A percentile compares a stretch with the other conserved stretches of the same genome.
Conservation (phyloP, 2,888 invertebrate genomes). For the Saturnia pavonia region DNA sequence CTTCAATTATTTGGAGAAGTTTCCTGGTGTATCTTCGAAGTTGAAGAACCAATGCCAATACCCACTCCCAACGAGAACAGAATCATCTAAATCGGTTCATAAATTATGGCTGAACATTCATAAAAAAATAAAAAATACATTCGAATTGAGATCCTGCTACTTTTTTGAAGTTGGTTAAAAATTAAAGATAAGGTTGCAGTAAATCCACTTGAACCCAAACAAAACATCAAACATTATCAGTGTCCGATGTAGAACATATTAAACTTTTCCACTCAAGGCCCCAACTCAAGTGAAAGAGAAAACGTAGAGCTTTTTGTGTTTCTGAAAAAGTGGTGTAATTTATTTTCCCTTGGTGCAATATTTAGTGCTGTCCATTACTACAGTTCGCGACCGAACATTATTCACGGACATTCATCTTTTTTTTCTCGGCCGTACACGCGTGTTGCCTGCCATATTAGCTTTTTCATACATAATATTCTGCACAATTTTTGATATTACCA, state of each 20-base stretch:
- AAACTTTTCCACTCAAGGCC: slow-evolving; percentile 64
- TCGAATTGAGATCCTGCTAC: too few relatives aligned
- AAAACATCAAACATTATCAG: slow-evolving; percentile 36
- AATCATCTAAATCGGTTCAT: too few relatives aligned
- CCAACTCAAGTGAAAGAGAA: slow-evolving; percentile 63
- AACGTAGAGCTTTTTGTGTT: slow-evolving; percentile 76
- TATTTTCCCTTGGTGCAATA: slow-evolving; percentile 80
- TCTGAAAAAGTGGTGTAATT: slow-evolving; percentile 78
- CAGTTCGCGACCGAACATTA: slow-evolving; percentile 81
- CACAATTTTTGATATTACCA: slow-evolving; percentile 57
- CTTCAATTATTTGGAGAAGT: too few relatives aligned
- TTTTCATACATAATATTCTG: slow-evolving; percentile 62
- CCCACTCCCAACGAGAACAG: too few relatives aligned
- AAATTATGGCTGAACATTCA: too few relatives aligned
- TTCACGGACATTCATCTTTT: slow-evolving; percentile 78
- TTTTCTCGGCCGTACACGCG: slow-evolving; percentile 64
- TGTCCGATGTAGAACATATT: slow-evolving; percentile 29
- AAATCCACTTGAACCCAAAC: slow-evolving; percentile 4
- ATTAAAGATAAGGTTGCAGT: not conserved
- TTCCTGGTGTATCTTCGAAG: too few relatives aligned
- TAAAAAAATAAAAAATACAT: too few relatives aligned
- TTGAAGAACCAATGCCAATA: too few relatives aligned
- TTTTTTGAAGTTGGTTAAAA: too few relatives aligned
- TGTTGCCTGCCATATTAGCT: slow-evolving; percentile 71
- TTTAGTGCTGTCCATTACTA: slow-evolving; percentile 82